A percentile compares a stretch with the other conserved stretches of the same genome.
Conservation (phyloP, 35 echinoderm and acorn worm genomes). For the Chiridota heheva region DNA sequence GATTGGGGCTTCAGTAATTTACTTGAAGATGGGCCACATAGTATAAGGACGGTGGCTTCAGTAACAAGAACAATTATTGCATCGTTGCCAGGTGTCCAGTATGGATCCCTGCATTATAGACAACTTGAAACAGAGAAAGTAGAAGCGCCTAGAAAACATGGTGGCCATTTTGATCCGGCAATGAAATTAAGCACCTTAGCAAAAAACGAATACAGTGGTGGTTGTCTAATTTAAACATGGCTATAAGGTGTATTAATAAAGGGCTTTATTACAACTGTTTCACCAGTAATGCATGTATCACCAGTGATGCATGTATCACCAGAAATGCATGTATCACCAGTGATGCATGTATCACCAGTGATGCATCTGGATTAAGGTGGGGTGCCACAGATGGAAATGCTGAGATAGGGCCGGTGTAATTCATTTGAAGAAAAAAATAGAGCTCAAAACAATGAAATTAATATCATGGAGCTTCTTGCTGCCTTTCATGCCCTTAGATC, state of each 20-base stretch:
- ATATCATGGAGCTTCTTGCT: slow-evolving; percentile 50
- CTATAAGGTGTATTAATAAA: neutral
- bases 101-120: slow-evolving; percentile 38
- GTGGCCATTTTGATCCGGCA: slow-evolving; percentile 57
- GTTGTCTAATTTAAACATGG: neutral
- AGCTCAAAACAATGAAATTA: slow-evolving; percentile 43
- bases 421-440: slow-evolving; percentile 3
- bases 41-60: slow-evolving; percentile 46
- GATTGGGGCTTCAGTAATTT: no score
- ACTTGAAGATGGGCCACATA: neutral
- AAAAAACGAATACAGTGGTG: slow-evolving; percentile 58
- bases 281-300: no score
- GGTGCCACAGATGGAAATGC: slow-evolving; percentile 17
- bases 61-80: slow-evolving; percentile 62
- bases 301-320: no score
- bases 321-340: no score
- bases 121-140: slow-evolving; percentile 54
- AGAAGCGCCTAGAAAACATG: slow-evolving; percentile 1
- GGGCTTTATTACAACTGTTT: no score
- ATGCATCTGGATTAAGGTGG: slow-evolving; percentile 53
- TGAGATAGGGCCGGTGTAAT: slow-evolving; percentile 42
- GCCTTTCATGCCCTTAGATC: slow-evolving; percentile 23
- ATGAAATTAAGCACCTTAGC: slow-evolving; percentile 26
- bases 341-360: slow-evolving; percentile 39
- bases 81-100: slow-evolving; percentile 50